These are phyloP conservation scores for Drosophila bifasciata DNA, from an alignment of 1,140 invertebrate genomes.

Conservation along the genomic window DNA sequence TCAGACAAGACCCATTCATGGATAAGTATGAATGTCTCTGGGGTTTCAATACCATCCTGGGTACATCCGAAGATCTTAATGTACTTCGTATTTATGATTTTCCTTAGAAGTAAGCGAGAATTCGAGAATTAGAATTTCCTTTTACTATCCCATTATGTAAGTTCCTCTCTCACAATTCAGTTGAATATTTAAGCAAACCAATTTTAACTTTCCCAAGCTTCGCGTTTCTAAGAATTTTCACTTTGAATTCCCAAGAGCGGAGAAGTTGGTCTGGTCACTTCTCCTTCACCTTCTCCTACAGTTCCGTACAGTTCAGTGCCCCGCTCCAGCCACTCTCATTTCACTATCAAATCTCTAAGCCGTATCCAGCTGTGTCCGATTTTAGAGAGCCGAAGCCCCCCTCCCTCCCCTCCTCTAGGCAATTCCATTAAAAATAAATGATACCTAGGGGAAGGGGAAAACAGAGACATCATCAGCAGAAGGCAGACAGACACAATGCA, in stretches of 20 bases:
- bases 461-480: constrained; percentile 23
- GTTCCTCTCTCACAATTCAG: constrained; percentile 4
- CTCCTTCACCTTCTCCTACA: too few species aligned
- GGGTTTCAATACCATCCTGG: too few species aligned
- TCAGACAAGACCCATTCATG: constrained; percentile 5
- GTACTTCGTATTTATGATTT: too few species aligned
- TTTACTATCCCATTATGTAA: neutral
- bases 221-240: constrained; percentile 24
- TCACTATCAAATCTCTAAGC: constrained; percentile 43
- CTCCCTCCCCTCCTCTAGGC: neutral
- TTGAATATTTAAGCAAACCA: constrained; percentile 14
- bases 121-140: neutral
- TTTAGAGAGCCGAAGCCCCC: constrained; percentile 6
- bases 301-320: neutral
- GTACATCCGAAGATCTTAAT: too few species aligned
- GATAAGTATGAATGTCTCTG: neutral
- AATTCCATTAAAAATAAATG: constrained; percentile 29
- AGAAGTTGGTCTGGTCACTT: neutral
- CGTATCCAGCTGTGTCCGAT: constrained; percentile 33
- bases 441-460: constrained; percentile 6
- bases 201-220: constrained; percentile 34
- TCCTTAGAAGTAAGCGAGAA: too few species aligned
- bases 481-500: constrained; percentile 61
- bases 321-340: constrained; percentile 29
- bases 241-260: constrained; percentile 13